Percentiles rank a stretch among this genome's conserved stretches.
Evolutionary conservation across 2,113 vertebrate species (phyloP).

Genomic region (Heterochromis multidens): DNA sequence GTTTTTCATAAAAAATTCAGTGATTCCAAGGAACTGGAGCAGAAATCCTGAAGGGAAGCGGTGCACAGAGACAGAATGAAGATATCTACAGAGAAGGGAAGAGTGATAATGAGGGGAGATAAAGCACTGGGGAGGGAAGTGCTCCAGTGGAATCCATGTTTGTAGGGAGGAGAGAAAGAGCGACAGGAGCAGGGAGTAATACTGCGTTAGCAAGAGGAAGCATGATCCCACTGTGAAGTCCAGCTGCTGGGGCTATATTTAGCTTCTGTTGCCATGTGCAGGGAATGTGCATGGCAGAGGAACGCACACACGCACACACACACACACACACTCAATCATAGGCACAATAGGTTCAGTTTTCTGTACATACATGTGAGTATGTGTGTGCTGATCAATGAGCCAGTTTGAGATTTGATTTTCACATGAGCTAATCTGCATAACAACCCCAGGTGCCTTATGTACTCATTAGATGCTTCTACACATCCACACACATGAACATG

Average conservation of each 20-base stretch:
- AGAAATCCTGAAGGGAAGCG: background rate
- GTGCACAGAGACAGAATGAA: background rate
- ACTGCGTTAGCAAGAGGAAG: constrained; percentile 34
- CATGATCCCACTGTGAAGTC: constrained; percentile 66
- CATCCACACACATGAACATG: too few species aligned
- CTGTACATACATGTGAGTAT: background rate
- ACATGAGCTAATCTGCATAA: background rate
- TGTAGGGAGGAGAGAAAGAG: constrained; percentile 10
- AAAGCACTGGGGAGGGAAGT: background rate
- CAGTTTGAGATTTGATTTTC: background rate
- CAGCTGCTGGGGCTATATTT: constrained; percentile 72
- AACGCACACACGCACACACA: constrained; percentile 8
- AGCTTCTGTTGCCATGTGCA: constrained; percentile 78
- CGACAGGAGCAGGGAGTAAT: background rate
- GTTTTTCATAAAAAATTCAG: background rate
- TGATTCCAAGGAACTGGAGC: background rate
- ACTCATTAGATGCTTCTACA: background rate
- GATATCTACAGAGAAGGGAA: background rate
- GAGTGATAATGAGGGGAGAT: background rate
- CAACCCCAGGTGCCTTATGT: background rate
- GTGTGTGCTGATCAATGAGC: background rate
- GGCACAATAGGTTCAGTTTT: constrained; percentile 1
- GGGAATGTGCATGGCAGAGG: constrained; percentile 61
- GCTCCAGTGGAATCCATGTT: background rate
- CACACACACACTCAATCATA: background rate